These are phyloP conservation scores for Papilio gigon DNA, from an alignment of 2,888 invertebrate genomes.

Conservation along the genomic window DNA sequence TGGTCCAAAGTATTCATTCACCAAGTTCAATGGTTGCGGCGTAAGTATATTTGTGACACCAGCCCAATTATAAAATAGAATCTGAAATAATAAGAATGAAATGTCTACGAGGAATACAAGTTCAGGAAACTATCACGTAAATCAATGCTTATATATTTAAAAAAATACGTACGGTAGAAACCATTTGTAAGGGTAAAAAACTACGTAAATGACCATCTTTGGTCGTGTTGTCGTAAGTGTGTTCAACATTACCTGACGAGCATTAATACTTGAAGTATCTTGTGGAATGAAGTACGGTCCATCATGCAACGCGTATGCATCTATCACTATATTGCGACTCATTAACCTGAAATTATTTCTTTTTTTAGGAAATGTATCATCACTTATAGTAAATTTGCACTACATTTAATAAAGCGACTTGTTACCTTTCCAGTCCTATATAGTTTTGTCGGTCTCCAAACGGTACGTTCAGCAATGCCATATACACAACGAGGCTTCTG, in stretches of 20 bases:
- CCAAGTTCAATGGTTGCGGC: slow-evolving; percentile 15
- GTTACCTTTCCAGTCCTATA: slow-evolving; percentile 33
- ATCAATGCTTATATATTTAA: too few species aligned
- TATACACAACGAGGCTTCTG: slow-evolving; percentile 29
- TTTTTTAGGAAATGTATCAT: not conserved
- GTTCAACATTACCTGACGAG: slow-evolving; percentile 30
- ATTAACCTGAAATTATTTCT: slow-evolving; percentile 21
- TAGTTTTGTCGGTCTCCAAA: slow-evolving; percentile 32
- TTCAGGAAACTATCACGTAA: too few species aligned
- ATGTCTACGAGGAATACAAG: not conserved
- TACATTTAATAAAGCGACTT: not conserved
- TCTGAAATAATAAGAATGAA: not conserved
- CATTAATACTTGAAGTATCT: not conserved
- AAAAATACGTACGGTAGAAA: too few species aligned
- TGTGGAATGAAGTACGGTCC: slow-evolving; percentile 17
- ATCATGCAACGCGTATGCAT: slow-evolving; percentile 31
- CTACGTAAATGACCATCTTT: not conserved
- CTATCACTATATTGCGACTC: not conserved
- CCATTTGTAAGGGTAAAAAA: too few species aligned
- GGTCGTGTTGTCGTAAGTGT: not conserved
- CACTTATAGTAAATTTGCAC: not conserved
- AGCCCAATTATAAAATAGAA: slow-evolving; percentile 26
- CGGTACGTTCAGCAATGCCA: slow-evolving; percentile 19
- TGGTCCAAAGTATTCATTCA: slow-evolving; percentile 30
- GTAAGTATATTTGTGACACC: slow-evolving; percentile 13